These are phyloP conservation scores for Stictonetta naevosa DNA, from an alignment of 2,113 vertebrate species.

Conservation along the genomic window DNA sequence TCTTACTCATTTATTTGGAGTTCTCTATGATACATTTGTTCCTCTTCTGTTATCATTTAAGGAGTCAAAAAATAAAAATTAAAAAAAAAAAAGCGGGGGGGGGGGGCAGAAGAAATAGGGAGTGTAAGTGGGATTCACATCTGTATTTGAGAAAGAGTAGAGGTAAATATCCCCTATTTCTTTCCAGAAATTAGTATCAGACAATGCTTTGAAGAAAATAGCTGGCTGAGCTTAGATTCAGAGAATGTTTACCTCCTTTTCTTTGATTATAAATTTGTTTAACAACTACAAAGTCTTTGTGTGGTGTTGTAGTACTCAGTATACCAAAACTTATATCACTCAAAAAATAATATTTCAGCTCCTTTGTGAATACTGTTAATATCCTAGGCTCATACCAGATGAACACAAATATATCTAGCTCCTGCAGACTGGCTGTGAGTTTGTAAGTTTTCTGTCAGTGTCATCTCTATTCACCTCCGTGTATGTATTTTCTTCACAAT, in stretches of 20 bases:
- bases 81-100: too few species aligned
- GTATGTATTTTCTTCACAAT: neutral
- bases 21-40: neutral
- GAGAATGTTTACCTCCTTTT: neutral
- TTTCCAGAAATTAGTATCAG: neutral
- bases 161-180: neutral
- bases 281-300: neutral
- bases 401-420: neutral
- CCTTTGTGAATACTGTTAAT: neutral
- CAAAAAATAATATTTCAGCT: neutral
- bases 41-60: neutral
- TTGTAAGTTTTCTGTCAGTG: rapidly evolving
- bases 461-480: neutral
- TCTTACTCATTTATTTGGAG: neutral
- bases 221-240: neutral
- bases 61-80: neutral
- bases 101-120: neutral
- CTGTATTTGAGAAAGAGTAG: neutral
- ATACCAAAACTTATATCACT: neutral
- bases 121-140: neutral
- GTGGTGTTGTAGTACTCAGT: neutral
- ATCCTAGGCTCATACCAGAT: neutral
- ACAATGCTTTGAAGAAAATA: neutral
- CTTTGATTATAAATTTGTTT: neutral
- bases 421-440: neutral